Evolutionary conservation across 2,113 vertebrate species (phyloP).

Genomic region (Hypanus sabinus): DNA sequence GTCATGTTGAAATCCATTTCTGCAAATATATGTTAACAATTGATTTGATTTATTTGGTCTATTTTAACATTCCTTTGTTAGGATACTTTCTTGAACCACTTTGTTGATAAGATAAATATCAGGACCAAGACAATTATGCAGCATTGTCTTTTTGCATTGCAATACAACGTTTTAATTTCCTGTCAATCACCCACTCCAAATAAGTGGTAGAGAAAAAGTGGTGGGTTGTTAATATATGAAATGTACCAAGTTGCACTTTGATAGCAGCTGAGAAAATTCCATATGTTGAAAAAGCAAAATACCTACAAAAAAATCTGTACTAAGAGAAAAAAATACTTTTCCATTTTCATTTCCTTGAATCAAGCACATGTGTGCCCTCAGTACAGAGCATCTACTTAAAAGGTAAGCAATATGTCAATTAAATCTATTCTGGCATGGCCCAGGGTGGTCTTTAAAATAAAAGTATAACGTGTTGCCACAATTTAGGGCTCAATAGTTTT

Average conservation of each 20-base stretch:
- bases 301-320: conserved; percentile 40
- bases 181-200: background rate
- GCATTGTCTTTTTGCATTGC: background rate
- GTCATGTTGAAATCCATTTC: too few species aligned
- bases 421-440: conserved; percentile 7
- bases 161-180: background rate
- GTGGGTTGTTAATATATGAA: conserved; percentile 36
- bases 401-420: conserved; percentile 25
- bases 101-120: background rate
- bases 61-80: background rate
- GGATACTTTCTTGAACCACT: background rate
- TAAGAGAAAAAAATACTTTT: conserved; percentile 34
- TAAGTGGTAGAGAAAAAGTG: background rate
- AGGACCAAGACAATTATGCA: background rate
- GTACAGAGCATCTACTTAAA: background rate
- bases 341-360: background rate
- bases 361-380: conserved; percentile 33
- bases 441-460: conserved; percentile 27
- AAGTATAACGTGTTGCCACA: background rate
- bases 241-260: conserved; percentile 45
- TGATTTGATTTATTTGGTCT: background rate
- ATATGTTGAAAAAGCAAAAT: conserved; percentile 47
- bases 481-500: background rate
- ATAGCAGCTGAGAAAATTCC: conserved; percentile 54
- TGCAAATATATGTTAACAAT: background rate